Percentiles rank a stretch among this genome's conserved stretches.
Conservation (phyloP, 2,888 invertebrate genomes). For the Microplitis manilae region DNA sequence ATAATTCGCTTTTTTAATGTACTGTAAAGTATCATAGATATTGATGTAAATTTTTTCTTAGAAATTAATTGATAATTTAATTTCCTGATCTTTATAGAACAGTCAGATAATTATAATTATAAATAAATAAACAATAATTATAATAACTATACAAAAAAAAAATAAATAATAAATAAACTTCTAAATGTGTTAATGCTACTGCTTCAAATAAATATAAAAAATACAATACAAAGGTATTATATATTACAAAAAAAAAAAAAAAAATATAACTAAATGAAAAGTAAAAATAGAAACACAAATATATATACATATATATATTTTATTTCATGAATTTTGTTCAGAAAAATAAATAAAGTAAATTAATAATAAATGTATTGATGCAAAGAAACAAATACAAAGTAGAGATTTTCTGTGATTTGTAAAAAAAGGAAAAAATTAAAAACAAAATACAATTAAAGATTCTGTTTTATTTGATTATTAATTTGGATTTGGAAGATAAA, state of each 20-base stretch:
- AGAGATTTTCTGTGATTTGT: conserved; percentile 66
- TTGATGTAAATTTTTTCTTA: conserved; percentile 66
- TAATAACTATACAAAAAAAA: background rate
- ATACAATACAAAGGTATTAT: conserved; percentile 46
- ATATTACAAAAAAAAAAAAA: conserved; percentile 53
- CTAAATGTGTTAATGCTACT: conserved; percentile 66
- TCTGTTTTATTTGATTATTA: conserved; percentile 47
- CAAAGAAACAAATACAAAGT: conserved; percentile 56
- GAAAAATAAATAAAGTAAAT: conserved; percentile 30
- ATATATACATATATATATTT: conserved; percentile 59
- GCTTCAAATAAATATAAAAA: conserved; percentile 57
- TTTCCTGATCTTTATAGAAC: conserved; percentile 64
- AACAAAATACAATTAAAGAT: conserved; percentile 49
- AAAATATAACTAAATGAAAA: conserved; percentile 35
- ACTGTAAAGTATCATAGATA: conserved; percentile 47
- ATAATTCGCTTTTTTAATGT: conserved; percentile 54
- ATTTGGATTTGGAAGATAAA: background rate
- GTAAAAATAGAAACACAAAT: conserved; percentile 40
- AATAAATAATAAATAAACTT: conserved; percentile 53
- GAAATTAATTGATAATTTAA: conserved; percentile 54
- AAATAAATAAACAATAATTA: background rate
- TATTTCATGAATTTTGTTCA: conserved; percentile 64
- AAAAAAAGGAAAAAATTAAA: conserved; percentile 51
- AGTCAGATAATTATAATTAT: background rate
- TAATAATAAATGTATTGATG: conserved; percentile 51